A percentile compares a stretch with the other conserved stretches of the same genome.
phyloP scores from a whole-genome alignment of 2,888 invertebrate genomes.

The Nesidiocoris tenuis region DNA sequence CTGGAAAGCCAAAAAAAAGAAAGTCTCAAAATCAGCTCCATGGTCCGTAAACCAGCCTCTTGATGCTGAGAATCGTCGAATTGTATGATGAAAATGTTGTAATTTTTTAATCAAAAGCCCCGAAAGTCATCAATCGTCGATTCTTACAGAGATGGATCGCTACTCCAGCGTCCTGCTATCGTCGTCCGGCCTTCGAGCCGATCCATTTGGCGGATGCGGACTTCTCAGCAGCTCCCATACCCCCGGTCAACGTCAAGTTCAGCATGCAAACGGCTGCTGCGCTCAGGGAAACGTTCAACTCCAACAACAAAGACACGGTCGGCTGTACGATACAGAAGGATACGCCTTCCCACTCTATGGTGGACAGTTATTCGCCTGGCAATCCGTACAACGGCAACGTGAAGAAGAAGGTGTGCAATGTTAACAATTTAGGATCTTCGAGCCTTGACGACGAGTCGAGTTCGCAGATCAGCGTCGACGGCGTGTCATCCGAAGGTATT shows the following conservation, averaged over 20 bases:
- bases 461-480: slow-evolving; percentile 25
- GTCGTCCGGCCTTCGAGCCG: slow-evolving; percentile 52
- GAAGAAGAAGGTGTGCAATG: slow-evolving; percentile 9
- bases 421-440: neutral
- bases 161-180: slow-evolving; percentile 51
- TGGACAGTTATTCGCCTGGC: slow-evolving; percentile 1
- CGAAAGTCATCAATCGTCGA: too few relatives aligned
- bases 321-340: slow-evolving; percentile 26
- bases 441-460: neutral
- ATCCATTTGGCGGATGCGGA: slow-evolving; percentile 53
- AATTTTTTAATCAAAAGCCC: too few relatives aligned
- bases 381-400: slow-evolving; percentile 14
- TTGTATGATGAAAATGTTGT: too few relatives aligned
- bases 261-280: slow-evolving; percentile 25
- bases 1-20: too few relatives aligned
- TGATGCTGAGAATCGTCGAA: too few relatives aligned
- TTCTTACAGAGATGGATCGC: slow-evolving; percentile 46
- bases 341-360: neutral
- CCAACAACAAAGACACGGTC: slow-evolving; percentile 36
- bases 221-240: slow-evolving; percentile 51
- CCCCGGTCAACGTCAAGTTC: slow-evolving; percentile 33
- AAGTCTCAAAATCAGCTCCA: too few relatives aligned
- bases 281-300: slow-evolving; percentile 32
- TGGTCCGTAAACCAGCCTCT: too few relatives aligned
- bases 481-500: slow-evolving; percentile 18